phyloP scores from a whole-genome alignment of 2,113 vertebrate species.

The Chinchilla lanigera region DNA sequence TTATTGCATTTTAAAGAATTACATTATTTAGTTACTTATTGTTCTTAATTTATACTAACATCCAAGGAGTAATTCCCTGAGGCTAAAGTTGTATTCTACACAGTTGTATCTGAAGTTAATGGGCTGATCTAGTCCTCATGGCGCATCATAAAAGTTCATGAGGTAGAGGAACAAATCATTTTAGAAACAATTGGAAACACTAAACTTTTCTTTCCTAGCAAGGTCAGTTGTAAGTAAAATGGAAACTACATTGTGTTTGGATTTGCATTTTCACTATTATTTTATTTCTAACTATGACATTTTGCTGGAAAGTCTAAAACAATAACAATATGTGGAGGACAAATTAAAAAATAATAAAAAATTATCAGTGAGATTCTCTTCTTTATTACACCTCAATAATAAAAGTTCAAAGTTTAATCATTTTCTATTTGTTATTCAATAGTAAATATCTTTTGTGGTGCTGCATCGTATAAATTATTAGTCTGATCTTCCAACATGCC shows the following conservation, averaged over 20 bases:
- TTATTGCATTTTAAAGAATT: not conserved
- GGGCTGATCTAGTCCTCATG: not conserved
- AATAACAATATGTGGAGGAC: not conserved
- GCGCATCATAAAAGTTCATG: not conserved
- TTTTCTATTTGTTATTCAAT: conserved; percentile 7
- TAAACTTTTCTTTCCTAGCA: not conserved
- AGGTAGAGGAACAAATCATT: not conserved
- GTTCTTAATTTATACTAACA: not conserved
- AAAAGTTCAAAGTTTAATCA: conserved; percentile 44
- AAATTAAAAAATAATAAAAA: not conserved
- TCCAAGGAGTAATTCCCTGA: not conserved
- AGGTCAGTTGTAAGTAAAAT: not conserved
- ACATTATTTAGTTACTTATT: not conserved
- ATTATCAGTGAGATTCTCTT: not conserved
- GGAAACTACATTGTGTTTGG: not conserved
- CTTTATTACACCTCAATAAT: conserved; percentile 7
- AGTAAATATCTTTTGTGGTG: not conserved
- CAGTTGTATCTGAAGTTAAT: not conserved
- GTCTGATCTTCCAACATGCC: not conserved
- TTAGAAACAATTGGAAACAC: not conserved
- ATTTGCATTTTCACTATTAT: conserved; percentile 44
- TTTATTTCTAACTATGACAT: not conserved
- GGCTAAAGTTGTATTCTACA: not conserved
- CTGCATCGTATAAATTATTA: not conserved
- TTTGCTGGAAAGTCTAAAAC: not conserved